phyloP scores from a whole-genome alignment of 2,888 invertebrate species.

The Caenorhabditis virilis region DNA sequence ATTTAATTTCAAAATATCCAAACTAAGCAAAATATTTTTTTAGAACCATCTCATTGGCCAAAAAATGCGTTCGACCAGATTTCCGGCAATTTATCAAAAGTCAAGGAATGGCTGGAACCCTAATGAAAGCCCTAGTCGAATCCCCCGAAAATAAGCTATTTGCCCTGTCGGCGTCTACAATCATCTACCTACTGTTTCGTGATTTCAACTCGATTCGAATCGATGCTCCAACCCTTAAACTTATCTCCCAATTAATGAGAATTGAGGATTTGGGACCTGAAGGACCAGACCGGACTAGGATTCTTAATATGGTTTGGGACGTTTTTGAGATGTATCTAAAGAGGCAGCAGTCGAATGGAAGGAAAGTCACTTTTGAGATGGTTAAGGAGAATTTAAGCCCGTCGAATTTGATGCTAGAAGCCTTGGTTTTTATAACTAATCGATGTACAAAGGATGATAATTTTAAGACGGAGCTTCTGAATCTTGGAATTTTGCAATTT shows the following conservation, averaged over 20 bases:
- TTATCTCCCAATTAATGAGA: conserved; percentile 51
- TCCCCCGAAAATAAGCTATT: conserved; percentile 42
- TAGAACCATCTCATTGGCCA: conserved; percentile 54
- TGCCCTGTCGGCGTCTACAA: conserved; percentile 43
- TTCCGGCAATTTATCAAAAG: conserved; percentile 63
- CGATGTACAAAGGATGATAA: conserved; percentile 36
- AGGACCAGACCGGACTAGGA: conserved; percentile 16
- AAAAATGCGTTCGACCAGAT: conserved; percentile 53
- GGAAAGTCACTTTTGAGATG: conserved; percentile 43
- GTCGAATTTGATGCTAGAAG: conserved; percentile 55
- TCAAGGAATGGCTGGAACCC: conserved; percentile 23
- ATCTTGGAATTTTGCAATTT: conserved; percentile 57
- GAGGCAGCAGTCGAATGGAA: conserved; percentile 36
- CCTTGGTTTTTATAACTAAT: conserved; percentile 55
- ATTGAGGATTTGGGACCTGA: conserved; percentile 37
- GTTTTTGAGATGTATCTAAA: conserved; percentile 52
- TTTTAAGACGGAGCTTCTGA: conserved; percentile 59
- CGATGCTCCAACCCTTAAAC: conserved; percentile 31
- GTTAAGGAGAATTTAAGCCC: conserved; percentile 43
- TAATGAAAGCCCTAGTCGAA: conserved; percentile 45
- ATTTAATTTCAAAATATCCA: too few relatives aligned
- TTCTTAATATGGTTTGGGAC: conserved; percentile 50
- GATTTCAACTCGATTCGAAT: conserved; percentile 53
- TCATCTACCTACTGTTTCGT: conserved; percentile 61
- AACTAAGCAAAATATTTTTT: too few relatives aligned